phyloP scores from a whole-genome alignment of 2,888 invertebrate species.

The Monoplex corrugatus region DNA sequence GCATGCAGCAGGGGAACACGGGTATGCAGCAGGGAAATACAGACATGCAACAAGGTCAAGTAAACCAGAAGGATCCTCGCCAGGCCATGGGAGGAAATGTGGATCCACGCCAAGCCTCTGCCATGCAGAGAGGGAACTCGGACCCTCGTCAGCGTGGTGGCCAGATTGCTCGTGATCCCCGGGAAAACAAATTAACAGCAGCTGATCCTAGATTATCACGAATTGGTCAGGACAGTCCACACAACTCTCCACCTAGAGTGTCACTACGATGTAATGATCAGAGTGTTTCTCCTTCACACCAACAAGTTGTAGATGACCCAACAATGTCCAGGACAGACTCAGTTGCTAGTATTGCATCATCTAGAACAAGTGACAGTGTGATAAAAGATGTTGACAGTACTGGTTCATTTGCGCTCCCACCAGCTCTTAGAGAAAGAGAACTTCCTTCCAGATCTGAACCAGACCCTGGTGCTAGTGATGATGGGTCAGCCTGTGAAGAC shows the following conservation, averaged over 20 bases:
- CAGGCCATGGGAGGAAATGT: neutral
- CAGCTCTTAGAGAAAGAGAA: conserved; percentile 6
- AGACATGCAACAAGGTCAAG: conserved; percentile 51
- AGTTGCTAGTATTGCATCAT: neutral
- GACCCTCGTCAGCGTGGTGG: conserved; percentile 20
- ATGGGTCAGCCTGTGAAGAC: conserved; percentile 24
- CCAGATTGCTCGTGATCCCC: neutral
- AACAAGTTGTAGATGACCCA: neutral
- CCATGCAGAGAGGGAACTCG: neutral
- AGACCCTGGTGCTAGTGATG: conserved; percentile 21
- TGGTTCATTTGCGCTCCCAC: neutral
- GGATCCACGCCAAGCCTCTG: neutral
- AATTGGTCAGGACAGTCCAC: neutral
- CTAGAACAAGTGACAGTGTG: neutral
- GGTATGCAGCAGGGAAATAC: conserved; percentile 50
- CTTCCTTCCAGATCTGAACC: conserved; percentile 34
- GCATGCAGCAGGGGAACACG: conserved; percentile 49
- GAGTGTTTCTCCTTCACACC: conserved; percentile 26
- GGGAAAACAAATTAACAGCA: conserved; percentile 23
- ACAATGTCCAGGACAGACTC: neutral
- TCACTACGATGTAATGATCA: conserved; percentile 28
- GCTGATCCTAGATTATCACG: conserved; percentile 33
- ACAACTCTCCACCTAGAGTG: neutral
- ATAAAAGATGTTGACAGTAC: neutral
- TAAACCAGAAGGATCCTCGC: conserved; percentile 28